Base-by-base conservation (phyloP, 37 sponge, comb jelly and placozoan species). In the Spongilla lacustris region DNA sequence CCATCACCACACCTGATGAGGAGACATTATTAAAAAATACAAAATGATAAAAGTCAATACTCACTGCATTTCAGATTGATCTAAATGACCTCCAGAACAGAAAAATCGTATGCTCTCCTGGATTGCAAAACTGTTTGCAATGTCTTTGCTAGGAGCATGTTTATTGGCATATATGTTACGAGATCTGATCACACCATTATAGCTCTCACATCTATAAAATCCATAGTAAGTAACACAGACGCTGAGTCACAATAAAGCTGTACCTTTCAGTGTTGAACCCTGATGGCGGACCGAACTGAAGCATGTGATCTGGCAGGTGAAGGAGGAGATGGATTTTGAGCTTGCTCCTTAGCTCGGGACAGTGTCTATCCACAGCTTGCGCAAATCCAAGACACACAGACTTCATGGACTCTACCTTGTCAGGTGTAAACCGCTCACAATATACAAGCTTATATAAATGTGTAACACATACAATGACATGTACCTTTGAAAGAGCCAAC, bases 211-310 rank as follows among this genome's bases (percentile, higher is more conserved):
- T 30, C 90, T 89, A 72, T 66, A 28, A 69, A 46, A 46, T 46
- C 46, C 4, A 46, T 46, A 46, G 46, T 46, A 10, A 46, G 46
- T 69, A 27, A n/a, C 70, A 69, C 70, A 69, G 70, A n/a, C 25
- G 4, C 11, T 28, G 28, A 46, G 46, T 46, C 46, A 46, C 46
- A 46, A 46, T 46, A 10, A 46, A 46, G 46, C 8, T 46, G 4
- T 66, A 89, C 90, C 90, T 89, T 70, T 89, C 84, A 50, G 90
- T 84, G 38, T 79, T 89, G 72, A 76, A 89, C 17, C 29, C 77
- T 38, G 38, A 36, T 48, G 84, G 5, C 13, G 90, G 84, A 9
- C 90, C 90, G 79, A 89, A 84, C 26, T 89, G 85, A 9, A 66
- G 66, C 50, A 89, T 84, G 46, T 72, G 31, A 0, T 89, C 85